Percentiles rank a stretch among this genome's conserved stretches.
Evolutionary conservation across 2,888 invertebrate genomes (phyloP).

Genomic region (Coenonympha arcania): DNA sequence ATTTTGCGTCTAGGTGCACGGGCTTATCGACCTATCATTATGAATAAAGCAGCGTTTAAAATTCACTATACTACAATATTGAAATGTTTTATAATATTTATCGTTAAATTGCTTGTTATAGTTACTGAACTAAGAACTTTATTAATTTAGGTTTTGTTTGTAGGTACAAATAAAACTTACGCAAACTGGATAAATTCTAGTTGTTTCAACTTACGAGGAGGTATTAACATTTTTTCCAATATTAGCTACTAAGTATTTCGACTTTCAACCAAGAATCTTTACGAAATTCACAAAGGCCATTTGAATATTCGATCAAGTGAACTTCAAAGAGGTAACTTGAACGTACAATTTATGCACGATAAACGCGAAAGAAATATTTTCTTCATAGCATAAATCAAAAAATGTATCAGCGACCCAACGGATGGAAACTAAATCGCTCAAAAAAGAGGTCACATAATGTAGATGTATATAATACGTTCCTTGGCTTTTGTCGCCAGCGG

Average conservation of each 20-base stretch:
- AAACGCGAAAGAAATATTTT: slow-evolving; percentile 6
- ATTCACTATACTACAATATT: too few relatives aligned
- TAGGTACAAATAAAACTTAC: too few relatives aligned
- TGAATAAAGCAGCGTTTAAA: too few relatives aligned
- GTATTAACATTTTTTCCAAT: not conserved
- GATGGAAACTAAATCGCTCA: slow-evolving; percentile 16
- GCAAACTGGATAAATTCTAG: too few relatives aligned
- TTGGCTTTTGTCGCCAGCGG: slow-evolving; percentile 12
- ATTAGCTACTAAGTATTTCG: not conserved
- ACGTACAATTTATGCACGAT: slow-evolving; percentile 1
- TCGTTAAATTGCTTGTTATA: too few relatives aligned
- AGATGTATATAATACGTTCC: slow-evolving; percentile 16
- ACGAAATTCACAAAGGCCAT: not conserved
- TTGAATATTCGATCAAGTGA: not conserved
- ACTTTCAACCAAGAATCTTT: not conserved
- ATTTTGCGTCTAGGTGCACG: too few relatives aligned
- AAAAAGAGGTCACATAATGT: slow-evolving; percentile 19
- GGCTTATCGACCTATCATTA: too few relatives aligned
- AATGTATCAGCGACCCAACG: slow-evolving; percentile 11
- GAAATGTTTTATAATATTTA: too few relatives aligned
- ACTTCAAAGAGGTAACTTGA: not conserved
- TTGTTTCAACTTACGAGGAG: too few relatives aligned
- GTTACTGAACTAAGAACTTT: too few relatives aligned
- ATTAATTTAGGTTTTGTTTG: too few relatives aligned
- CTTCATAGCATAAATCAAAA: slow-evolving; percentile 2